A percentile compares a stretch with the other conserved stretches of the same genome.
Conservation (phyloP, 2,888 invertebrate genomes). For the Argyresthia goedartella region DNA sequence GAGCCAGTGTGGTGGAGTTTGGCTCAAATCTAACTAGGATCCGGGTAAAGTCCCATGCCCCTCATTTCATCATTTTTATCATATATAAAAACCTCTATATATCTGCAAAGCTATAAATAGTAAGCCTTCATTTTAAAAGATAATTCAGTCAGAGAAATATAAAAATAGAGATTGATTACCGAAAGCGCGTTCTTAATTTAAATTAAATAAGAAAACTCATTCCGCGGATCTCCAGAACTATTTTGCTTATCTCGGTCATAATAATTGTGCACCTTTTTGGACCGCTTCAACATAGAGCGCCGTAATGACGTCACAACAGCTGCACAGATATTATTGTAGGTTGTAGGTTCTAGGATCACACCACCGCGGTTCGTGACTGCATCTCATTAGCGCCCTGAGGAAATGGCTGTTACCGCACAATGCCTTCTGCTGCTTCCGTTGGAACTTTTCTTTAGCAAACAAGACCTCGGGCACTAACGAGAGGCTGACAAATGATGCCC, state of each 20-base stretch:
- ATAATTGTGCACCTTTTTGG: neutral
- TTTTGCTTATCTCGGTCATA: too few species aligned
- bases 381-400: slow-evolving; percentile 53
- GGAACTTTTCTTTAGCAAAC: slow-evolving; percentile 32
- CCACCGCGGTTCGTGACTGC: slow-evolving; percentile 27
- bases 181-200: neutral
- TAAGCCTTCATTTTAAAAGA: too few species aligned
- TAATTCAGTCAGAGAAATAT: too few species aligned
- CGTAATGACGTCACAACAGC: slow-evolving; percentile 13
- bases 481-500: slow-evolving; percentile 17
- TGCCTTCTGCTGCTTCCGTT: slow-evolving; percentile 34
- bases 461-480: slow-evolving; percentile 37
- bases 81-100: too few species aligned
- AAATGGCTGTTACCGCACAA: slow-evolving; percentile 40
- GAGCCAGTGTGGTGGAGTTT: too few species aligned
- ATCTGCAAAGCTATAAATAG: too few species aligned
- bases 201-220: neutral
- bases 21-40: too few species aligned
- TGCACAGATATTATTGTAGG: neutral
- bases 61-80: too few species aligned
- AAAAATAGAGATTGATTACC: too few species aligned
- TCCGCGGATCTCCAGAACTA: neutral
- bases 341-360: neutral
- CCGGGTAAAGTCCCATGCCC: too few species aligned
- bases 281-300: neutral